Percentiles rank a stretch among this genome's conserved stretches.
These are phyloP conservation scores for Gobius niger DNA, from an alignment of 2,113 vertebrate genomes.

Conservation along the genomic window DNA sequence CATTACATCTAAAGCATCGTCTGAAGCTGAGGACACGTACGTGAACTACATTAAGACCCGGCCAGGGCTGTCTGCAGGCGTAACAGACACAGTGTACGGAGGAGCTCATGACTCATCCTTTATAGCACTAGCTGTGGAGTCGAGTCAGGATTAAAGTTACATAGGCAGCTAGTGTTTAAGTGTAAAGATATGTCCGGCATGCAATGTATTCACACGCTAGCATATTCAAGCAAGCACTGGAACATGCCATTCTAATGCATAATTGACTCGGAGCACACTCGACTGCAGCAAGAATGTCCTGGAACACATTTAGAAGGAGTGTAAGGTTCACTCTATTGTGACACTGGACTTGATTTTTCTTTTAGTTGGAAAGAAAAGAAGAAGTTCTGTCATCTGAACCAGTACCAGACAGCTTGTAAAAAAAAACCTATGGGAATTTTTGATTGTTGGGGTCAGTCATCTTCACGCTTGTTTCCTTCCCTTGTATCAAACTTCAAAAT, in stretches of 20 bases:
- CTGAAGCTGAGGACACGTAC: constrained; percentile 12
- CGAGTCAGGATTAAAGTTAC: not conserved
- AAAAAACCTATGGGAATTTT: too few species aligned
- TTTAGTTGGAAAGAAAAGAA: too few species aligned
- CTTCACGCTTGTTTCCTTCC: too few species aligned
- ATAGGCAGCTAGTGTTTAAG: not conserved
- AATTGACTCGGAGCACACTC: not conserved
- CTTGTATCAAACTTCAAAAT: too few species aligned
- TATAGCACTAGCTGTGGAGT: not conserved
- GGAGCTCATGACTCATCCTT: constrained; percentile 12
- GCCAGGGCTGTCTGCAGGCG: not conserved
- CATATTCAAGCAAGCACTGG: not conserved
- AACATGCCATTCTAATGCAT: not conserved
- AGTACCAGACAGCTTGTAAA: too few species aligned
- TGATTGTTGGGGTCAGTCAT: too few species aligned
- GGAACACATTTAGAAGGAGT: not conserved
- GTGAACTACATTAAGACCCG: constrained; percentile 25
- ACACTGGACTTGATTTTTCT: not conserved
- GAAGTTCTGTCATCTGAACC: too few species aligned
- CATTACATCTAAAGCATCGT: not conserved
- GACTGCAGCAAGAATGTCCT: not conserved
- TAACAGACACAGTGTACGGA: constrained; percentile 7
- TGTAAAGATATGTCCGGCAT: constrained; percentile 15
- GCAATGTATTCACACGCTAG: not conserved
- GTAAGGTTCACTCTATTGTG: not conserved